Evolutionary conservation across 2,113 vertebrate species (phyloP).

Genomic region (Jaculus jaculus): DNA sequence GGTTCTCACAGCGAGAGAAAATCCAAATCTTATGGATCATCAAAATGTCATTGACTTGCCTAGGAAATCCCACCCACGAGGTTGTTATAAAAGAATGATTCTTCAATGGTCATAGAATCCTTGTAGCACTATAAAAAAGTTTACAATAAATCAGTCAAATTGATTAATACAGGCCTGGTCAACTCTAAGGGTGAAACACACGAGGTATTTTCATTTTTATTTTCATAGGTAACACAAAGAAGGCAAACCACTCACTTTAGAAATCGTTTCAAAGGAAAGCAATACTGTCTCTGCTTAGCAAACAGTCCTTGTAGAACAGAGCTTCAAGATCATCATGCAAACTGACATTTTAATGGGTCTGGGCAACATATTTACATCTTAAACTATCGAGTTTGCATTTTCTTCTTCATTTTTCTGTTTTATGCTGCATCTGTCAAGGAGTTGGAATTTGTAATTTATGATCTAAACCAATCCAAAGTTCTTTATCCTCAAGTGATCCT

Average conservation of each 20-base stretch:
- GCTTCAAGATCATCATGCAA: constrained; percentile 28
- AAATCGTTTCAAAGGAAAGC: constrained; percentile 33
- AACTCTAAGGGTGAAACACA: neutral
- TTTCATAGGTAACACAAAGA: neutral
- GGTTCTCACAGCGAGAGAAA: constrained; percentile 12
- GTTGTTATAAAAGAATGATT: neutral
- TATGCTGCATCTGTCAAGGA: constrained; percentile 44
- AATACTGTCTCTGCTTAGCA: neutral
- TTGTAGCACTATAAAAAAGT: neutral
- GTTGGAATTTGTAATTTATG: constrained; percentile 65
- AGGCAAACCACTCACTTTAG: neutral
- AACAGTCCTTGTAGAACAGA: neutral
- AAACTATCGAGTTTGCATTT: constrained; percentile 49
- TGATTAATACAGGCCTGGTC: neutral
- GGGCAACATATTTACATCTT: constrained; percentile 59
- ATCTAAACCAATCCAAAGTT: constrained; percentile 9
- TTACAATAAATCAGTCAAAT: neutral
- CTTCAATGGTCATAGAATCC: neutral
- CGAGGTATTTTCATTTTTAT: neutral
- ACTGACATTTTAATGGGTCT: constrained; percentile 28
- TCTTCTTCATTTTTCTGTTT: constrained; percentile 17
- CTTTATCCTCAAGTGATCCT: constrained; percentile 57
- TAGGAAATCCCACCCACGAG: neutral
- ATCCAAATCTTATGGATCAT: neutral
- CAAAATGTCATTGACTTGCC: neutral